Base-by-base conservation (phyloP, 2,113 vertebrate genomes). In the Gasterosteus nipponicus region DNA sequence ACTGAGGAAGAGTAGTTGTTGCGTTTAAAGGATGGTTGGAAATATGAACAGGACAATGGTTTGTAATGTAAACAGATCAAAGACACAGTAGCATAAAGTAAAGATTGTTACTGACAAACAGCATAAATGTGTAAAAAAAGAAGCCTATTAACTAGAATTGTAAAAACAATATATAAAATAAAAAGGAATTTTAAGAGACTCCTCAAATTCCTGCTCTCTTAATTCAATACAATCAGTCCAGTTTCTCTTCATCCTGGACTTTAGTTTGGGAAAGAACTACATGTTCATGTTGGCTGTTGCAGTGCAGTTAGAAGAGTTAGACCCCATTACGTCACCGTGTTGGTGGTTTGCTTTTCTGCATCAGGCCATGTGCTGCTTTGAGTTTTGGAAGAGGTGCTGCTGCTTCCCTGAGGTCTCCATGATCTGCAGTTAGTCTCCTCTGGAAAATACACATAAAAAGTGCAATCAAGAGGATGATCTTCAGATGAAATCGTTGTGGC, bases 381-480 rank as follows among this genome's bases (percentile, higher is more conserved):
- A 4, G 1, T 57, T 75, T 63, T 31, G 42, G 63, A n/a, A n/a
- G n/a, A 1, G 11, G 3, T 75, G 69, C 35, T 53, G 44, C 14
- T 14, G 6, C 54, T 29, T n/a, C 69, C 26, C 15, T 71, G 71
- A 51, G 90, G 86, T 78, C 86, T 90, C 91, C 89, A 92, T 5
- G 87, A 70, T 33, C 89, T 78, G 39, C 67, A 77, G 29, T 49
- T 7, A 14, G 22, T 66, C 19, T 89, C 72, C 15, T 86, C 92
- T 91, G 69, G 3, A 83, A 80, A 66, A 73, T 4, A 63, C 2
- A 61, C 3, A 47, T 2, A 62, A 2, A 57, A 0, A 19, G 7
- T 18, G 19, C 2, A 62, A 53, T 12, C 10, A 49, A 26, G 12
- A 18, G 8, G 14, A n/a, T 11, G 35, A 47, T 44, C 22, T 22